Percentiles rank a stretch among this genome's conserved stretches.
These are phyloP conservation scores for Bunonema sp. DNA, from an alignment of 2,888 invertebrate genomes.

Conservation along the genomic window DNA sequence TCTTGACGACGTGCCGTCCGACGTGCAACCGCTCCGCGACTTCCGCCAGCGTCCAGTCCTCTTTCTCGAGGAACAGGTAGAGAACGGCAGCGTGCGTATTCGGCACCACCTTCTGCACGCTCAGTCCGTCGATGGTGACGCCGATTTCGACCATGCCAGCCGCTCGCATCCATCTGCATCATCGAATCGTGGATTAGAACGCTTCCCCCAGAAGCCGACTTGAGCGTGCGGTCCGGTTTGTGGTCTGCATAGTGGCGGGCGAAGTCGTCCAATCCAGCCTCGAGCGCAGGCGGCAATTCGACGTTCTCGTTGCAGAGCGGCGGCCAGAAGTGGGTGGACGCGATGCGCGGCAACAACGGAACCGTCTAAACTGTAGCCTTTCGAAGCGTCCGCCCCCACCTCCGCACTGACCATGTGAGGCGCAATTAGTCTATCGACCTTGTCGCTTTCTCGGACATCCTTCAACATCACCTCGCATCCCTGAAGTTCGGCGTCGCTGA, in stretches of 20 bases:
- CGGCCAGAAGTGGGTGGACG: conserved; percentile 98
- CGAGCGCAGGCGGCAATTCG: conserved; percentile 12
- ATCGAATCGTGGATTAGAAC: too few species aligned
- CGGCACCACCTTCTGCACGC: conserved; percentile 16
- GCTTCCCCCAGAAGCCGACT: too few species aligned
- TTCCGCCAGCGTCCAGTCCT: conserved; percentile 19
- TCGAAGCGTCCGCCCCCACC: too few species aligned
- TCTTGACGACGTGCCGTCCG: conserved; percentile 9
- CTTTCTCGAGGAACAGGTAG: conserved; percentile 26
- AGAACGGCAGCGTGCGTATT: conserved; percentile 22
- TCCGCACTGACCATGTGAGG: conserved; percentile 2
- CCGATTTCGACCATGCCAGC: conserved; percentile 20
- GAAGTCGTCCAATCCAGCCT: conserved; percentile 12
- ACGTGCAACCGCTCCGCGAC: conserved; percentile 12
- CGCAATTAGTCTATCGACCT: conserved; percentile 7
- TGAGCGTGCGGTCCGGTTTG: conserved; percentile 15
- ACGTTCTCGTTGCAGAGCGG: conserved; percentile 13
- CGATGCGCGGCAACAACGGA: conserved; percentile 58
- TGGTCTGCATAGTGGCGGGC: conserved; percentile 7
- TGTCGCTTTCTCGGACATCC: conserved; percentile 77
- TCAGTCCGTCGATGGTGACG: conserved; percentile 17
- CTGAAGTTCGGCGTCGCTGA: conserved; percentile 86
- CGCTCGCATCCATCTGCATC: not conserved
- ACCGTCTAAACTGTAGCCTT: not conserved
- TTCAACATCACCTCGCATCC: conserved; percentile 89